Base-by-base conservation (phyloP, 53 echinoderm and acorn worm species). In the Echinarachnius parma region DNA sequence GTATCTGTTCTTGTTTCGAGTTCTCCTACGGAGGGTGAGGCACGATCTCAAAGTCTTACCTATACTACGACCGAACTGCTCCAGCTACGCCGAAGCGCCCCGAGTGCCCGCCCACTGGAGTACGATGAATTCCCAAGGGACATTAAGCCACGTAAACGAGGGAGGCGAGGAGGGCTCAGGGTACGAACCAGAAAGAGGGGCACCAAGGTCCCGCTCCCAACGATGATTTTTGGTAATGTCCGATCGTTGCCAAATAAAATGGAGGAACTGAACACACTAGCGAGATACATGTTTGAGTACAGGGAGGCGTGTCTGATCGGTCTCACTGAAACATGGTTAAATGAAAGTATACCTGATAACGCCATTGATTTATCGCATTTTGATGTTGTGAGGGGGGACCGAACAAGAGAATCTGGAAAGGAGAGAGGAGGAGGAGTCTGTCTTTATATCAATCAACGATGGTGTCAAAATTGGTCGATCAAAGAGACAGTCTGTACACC, bases 291-390 rank as follows among this genome's bases (percentile, higher is more conserved):
- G 76, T 32, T 47, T 75, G 82, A 87, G 53, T 87, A 71, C n/a
- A 48, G 87, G 59, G 77, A 77, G 31, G 27, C 77, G 11, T 50
- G 87, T 61, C 24, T 87, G 29, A 50, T 82, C 46, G 77, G 55
- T 30, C 82, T 87, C 57, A 87, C 74, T 19, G 82, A 87, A 61
- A 87, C 82, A 37, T 87, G 87, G 82, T 56, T 87, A 16, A 72
- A 60, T 29, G 74, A 70, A 15, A 18, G 37, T 22, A 77, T 75
- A 5, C 77, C 57, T 9, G 64, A 78, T 35, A 86, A 68, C 4
- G 76, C 80, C 47, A 44, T 79, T 45, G 45, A 64, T 22, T 75
- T 80, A 9, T 64, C 85, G 24, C 65, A 54, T 32, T 80, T 80
- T 74, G 60, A 71, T 46, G 58, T 72, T 45, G 52, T 81, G 2